These are phyloP conservation scores for Eristalis intricaria DNA, from an alignment of 2,888 invertebrate species.

Conservation along the genomic window DNA sequence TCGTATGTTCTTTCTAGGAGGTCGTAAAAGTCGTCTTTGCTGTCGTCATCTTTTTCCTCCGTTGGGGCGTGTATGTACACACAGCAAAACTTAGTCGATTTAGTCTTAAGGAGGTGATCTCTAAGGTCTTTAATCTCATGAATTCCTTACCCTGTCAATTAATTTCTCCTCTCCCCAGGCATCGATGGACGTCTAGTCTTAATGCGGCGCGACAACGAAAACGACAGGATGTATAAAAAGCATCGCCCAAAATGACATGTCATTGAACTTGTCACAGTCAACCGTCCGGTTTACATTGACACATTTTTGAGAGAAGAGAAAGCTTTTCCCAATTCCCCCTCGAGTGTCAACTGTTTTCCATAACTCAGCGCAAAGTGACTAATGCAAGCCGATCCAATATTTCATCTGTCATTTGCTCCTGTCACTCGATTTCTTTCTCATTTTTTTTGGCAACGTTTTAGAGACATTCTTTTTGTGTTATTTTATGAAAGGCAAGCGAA, in stretches of 20 bases:
- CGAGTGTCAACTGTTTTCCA: not conserved
- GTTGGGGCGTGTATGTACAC: too few relatives aligned
- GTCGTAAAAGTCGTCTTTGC: too few relatives aligned
- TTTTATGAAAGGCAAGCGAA: not conserved
- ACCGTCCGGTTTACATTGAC: not conserved
- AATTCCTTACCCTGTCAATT: not conserved
- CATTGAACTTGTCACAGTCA: not conserved
- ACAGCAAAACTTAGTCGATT: too few relatives aligned
- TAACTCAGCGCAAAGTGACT: not conserved
- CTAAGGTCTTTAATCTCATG: not conserved
- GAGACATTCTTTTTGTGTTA: too few relatives aligned
- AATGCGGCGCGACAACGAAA: not conserved
- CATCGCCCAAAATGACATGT: not conserved
- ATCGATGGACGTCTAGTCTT: not conserved
- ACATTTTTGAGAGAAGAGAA: not conserved
- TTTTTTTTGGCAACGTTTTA: constrained; percentile 3
- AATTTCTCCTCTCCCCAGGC: not conserved
- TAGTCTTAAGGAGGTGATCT: too few relatives aligned
- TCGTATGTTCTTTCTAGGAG: too few relatives aligned
- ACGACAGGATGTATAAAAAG: not conserved
- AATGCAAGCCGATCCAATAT: not conserved
- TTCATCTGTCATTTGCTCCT: not conserved
- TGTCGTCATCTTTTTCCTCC: too few relatives aligned
- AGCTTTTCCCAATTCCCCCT: not conserved
- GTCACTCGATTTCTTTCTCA: not conserved